phyloP scores from a whole-genome alignment of 2,888 invertebrate species.

The Aelia acuminata region DNA sequence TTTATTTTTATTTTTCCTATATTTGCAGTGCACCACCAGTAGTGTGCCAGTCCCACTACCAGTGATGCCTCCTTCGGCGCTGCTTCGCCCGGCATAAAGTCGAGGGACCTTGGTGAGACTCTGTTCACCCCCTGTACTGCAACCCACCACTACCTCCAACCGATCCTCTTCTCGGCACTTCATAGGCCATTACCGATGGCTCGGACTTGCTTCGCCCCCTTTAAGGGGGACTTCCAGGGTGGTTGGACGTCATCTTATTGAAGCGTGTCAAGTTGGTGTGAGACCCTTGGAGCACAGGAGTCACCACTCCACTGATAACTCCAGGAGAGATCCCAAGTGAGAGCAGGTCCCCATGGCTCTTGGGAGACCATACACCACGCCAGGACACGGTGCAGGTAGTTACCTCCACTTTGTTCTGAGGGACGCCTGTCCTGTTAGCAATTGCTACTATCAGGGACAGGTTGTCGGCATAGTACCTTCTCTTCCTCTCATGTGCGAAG shows the following conservation, averaged over 20 bases:
- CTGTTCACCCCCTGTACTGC: no score
- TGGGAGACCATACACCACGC: neutral
- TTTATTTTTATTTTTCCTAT: no score
- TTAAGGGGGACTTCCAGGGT: no score
- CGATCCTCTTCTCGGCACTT: no score
- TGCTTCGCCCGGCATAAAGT: no score
- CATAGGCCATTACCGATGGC: no score
- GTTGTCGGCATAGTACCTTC: neutral
- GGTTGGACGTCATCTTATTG: neutral
- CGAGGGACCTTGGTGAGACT: no score
- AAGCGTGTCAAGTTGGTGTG: neutral
- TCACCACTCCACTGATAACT: neutral
- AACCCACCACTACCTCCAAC: no score
- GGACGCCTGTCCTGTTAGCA: neutral
- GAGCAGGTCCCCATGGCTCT: neutral
- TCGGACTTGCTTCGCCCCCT: no score
- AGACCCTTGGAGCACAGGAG: neutral
- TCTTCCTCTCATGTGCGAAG: neutral
- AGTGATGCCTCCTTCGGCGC: no score
- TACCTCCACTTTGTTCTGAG: neutral
- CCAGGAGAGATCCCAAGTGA: neutral
- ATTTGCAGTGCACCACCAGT: no score
- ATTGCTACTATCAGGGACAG: neutral
- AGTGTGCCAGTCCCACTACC: no score
- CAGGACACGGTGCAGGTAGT: neutral